Conservation (phyloP, 2,113 vertebrate species). For the Piprites chloris region DNA sequence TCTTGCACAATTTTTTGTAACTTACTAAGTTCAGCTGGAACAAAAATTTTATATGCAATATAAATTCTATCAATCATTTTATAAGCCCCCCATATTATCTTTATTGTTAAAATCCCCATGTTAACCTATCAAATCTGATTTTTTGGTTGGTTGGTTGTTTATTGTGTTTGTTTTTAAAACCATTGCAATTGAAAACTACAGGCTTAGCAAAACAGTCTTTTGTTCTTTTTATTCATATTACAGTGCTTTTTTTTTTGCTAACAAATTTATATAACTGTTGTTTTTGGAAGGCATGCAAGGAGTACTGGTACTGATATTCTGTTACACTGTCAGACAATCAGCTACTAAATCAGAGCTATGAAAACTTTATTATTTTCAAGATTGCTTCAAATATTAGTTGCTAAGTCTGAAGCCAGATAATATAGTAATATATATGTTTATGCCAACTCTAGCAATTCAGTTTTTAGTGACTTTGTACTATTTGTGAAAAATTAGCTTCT, state of each 20-base stretch:
- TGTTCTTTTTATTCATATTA: not conserved
- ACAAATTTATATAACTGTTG: not conserved
- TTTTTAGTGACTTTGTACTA: not conserved
- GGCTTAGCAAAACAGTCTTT: accelerated
- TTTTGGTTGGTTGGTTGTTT: too few species aligned
- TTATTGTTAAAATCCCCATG: not conserved
- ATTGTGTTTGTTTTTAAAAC: not conserved
- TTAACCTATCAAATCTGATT: not conserved
- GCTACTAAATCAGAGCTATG: not conserved
- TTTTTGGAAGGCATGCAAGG: not conserved
- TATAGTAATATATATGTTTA: not conserved
- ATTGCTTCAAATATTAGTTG: not conserved
- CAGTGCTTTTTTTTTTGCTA: not conserved
- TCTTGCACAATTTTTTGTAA: not conserved
- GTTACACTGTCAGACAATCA: not conserved
- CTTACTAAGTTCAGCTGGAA: not conserved
- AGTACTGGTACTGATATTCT: not conserved
- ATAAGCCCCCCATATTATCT: not conserved
- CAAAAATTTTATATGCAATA: not conserved
- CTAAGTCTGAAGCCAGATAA: not conserved
- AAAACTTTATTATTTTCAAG: not conserved
- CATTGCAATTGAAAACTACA: not conserved
- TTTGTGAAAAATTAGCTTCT: not conserved
- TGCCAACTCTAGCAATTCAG: not conserved
- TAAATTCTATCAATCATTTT: not conserved